These are phyloP conservation scores for Parauchenoglanis ngamensis DNA, from an alignment of 2,797 vertebrate genomes.

Conservation along the genomic window DNA sequence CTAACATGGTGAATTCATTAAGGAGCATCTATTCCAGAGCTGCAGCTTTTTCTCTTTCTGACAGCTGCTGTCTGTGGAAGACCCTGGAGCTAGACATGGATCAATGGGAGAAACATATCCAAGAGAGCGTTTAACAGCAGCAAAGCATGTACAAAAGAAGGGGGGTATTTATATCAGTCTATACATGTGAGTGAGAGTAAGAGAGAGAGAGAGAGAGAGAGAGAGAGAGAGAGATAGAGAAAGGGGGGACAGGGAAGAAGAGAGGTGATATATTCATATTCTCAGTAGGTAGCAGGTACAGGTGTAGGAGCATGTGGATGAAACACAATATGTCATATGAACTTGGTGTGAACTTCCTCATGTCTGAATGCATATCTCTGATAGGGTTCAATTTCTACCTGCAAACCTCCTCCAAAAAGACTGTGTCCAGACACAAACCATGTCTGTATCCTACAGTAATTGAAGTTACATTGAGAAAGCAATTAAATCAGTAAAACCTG, in stretches of 20 bases:
- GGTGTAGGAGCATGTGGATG: conserved; percentile 58
- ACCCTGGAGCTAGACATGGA: conserved; percentile 80
- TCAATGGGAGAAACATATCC: conserved; percentile 81
- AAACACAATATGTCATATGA: conserved; percentile 44
- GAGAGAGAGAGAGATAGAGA: conserved; percentile 29
- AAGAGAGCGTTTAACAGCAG: conserved; percentile 80
- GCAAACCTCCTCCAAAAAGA: not conserved
- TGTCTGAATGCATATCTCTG: conserved; percentile 25
- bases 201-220: conserved; percentile 1
- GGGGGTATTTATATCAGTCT: conserved; percentile 73
- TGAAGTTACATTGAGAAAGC: not conserved
- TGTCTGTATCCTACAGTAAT: no score
- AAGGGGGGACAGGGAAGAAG: conserved; percentile 52
- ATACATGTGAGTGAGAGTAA: conserved; percentile 60
- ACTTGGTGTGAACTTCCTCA: conserved; percentile 30
- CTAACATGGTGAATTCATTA: conserved; percentile 80
- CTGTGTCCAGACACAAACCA: no score
- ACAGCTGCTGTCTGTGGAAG: conserved; percentile 73
- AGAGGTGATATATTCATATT: conserved; percentile 63
- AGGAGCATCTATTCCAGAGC: conserved; percentile 59
- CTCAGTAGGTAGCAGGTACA: conserved; percentile 63
- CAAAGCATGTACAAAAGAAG: conserved; percentile 73
- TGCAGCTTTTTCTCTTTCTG: conserved; percentile 61
- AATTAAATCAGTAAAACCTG: not conserved
- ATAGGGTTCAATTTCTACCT: not conserved